Evolutionary conservation across 30 jellyfish, hydroid and myxozoan genomes (phyloP).

Genomic region (Haliclystus octoradiatus): DNA sequence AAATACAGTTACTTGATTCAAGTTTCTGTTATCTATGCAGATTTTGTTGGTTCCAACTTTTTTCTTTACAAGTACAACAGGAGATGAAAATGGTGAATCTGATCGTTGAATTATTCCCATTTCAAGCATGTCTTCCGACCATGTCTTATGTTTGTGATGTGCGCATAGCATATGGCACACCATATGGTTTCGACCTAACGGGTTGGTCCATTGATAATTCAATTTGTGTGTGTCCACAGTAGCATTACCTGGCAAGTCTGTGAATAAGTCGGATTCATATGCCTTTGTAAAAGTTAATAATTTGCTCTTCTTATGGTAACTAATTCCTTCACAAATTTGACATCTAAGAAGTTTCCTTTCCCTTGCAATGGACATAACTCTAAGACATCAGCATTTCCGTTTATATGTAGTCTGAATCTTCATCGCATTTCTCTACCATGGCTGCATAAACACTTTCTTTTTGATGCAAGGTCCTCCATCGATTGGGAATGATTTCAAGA

Average conservation of each 20-base stretch:
- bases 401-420: too few relatives aligned
- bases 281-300: slow-evolving; percentile 12
- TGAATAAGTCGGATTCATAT: slow-evolving; percentile 24
- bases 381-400: too few relatives aligned
- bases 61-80: slow-evolving; percentile 22
- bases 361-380: slow-evolving; percentile 10
- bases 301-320: too few relatives aligned
- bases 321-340: too few relatives aligned
- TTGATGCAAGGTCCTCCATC: slow-evolving; percentile 7
- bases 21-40: slow-evolving; percentile 18
- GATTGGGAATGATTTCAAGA: slow-evolving; percentile 21
- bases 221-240: slow-evolving; percentile 13
- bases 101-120: slow-evolving; percentile 20
- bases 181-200: slow-evolving; percentile 30
- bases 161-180: slow-evolving; percentile 27
- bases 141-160: slow-evolving; percentile 28
- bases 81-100: slow-evolving; percentile 32
- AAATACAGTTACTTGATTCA: slow-evolving; percentile 15
- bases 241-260: slow-evolving; percentile 29
- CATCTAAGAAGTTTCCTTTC: slow-evolving; percentile 17
- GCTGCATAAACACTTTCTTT: slow-evolving; percentile 26
- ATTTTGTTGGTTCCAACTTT: slow-evolving; percentile 14
- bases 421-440: too few relatives aligned
- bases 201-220: slow-evolving; percentile 27
- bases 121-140: slow-evolving; percentile 26